Evolutionary conservation across 2,888 invertebrate genomes (phyloP).

Genomic region (Conus canariensis): DNA sequence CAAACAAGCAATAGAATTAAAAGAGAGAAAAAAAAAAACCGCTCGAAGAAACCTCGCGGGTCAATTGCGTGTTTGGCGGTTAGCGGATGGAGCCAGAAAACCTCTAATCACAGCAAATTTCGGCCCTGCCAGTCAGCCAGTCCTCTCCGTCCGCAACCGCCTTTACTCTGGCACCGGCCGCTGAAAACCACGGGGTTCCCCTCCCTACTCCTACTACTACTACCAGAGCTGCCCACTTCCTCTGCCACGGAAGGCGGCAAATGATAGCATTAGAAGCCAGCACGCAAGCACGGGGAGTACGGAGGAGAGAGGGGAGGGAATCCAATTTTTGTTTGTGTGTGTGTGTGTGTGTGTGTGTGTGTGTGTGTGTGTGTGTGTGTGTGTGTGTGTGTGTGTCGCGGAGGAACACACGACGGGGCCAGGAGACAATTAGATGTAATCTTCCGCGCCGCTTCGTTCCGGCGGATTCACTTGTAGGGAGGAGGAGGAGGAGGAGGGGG

Average conservation of each 20-base stretch:
- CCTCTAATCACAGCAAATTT: constrained; percentile 44
- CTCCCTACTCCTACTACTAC: too few relatives aligned
- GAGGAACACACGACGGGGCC: neutral
- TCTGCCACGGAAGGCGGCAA: constrained; percentile 18
- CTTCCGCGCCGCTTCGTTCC: constrained; percentile 26
- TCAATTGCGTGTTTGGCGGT: constrained; percentile 28
- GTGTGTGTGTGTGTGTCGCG: too few relatives aligned
- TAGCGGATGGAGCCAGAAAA: constrained; percentile 33
- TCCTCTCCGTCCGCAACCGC: too few relatives aligned
- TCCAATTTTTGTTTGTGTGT: constrained; percentile 25
- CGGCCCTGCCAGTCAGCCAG: neutral
- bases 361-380: too few relatives aligned
- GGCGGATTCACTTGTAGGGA: neutral
- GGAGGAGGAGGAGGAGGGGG: neutral
- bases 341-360: too few relatives aligned
- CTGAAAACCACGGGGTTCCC: too few relatives aligned
- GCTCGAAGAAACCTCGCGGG: too few relatives aligned
- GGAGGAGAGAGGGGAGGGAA: neutral
- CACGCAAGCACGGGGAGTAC: constrained; percentile 15
- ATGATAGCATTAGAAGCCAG: constrained; percentile 1
- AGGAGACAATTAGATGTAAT: constrained; percentile 43
- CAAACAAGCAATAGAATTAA: too few relatives aligned
- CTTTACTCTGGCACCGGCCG: too few relatives aligned
- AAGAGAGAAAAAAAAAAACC: too few relatives aligned
- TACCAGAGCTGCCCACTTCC: neutral